A percentile compares a stretch with the other conserved stretches of the same genome.
phyloP scores from a whole-genome alignment of 2,797 vertebrate genomes.

The Rhinatrema bivittatum region DNA sequence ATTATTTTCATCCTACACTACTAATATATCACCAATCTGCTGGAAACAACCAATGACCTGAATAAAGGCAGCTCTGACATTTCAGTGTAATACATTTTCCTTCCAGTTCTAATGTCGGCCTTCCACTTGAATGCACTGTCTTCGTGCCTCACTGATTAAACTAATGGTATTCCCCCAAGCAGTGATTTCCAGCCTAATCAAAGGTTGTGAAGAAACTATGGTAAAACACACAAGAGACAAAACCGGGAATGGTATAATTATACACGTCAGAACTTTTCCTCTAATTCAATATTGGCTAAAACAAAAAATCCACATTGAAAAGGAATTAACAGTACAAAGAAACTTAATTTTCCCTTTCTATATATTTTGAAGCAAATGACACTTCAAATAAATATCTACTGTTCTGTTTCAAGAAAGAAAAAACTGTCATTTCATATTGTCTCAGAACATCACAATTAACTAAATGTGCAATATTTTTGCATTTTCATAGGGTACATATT shows the following conservation, averaged over 20 bases:
- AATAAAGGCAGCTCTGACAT: constrained; percentile 38
- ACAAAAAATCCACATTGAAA: no score
- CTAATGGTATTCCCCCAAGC: background rate
- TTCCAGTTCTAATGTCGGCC: constrained; percentile 6
- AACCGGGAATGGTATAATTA: constrained; percentile 17
- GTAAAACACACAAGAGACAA: constrained; percentile 1
- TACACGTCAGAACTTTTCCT: constrained; percentile 12
- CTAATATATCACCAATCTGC: constrained; percentile 19
- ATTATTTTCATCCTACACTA: constrained; percentile 13
- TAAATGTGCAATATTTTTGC: no score
- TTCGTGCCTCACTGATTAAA: constrained; percentile 5
- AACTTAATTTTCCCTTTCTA: no score
- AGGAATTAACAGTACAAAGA: no score
- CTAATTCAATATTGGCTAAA: constrained; percentile 14
- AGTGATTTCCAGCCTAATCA: constrained; percentile 2
- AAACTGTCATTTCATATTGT: no score
- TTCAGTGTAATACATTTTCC: constrained; percentile 12
- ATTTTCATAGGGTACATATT: no score
- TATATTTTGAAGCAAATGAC: no score
- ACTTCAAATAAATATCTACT: no score
- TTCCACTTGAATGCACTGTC: constrained; percentile 20
- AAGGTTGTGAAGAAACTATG: background rate
- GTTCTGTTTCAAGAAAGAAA: no score
- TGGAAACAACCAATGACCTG: constrained; percentile 28
- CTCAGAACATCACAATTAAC: no score